phyloP scores from a whole-genome alignment of 2,113 vertebrate species.

The Colius striatus region DNA sequence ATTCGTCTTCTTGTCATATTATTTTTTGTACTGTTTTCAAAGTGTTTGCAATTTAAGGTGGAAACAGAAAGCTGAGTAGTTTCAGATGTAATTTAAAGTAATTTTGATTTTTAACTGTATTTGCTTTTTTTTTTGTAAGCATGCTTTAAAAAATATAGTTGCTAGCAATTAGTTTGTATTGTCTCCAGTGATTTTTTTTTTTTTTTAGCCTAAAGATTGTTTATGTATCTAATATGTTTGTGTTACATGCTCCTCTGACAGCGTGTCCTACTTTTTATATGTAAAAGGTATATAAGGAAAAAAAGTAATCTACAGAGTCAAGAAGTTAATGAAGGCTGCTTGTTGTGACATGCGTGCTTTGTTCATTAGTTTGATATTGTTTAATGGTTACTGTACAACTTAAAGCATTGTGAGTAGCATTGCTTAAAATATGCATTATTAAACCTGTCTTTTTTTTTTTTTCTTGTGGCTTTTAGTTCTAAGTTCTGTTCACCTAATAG shows the following conservation, averaged over 20 bases:
- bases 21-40: neutral
- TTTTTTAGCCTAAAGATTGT: neutral
- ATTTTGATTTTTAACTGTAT: neutral
- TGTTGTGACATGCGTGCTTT: rapidly evolving
- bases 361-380: neutral
- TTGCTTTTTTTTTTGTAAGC: neutral
- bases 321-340: neutral
- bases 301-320: neutral
- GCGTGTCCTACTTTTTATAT: neutral
- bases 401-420: neutral
- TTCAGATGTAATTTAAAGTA: neutral
- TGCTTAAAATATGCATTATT: neutral
- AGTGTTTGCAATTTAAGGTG: neutral
- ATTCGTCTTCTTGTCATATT: neutral
- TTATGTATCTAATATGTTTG: neutral
- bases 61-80: neutral
- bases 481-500: neutral
- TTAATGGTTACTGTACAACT: neutral
- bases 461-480: neutral
- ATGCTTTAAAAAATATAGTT: neutral
- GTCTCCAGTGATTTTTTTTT: neutral
- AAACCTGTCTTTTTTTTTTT: neutral
- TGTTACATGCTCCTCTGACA: neutral
- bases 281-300: neutral
- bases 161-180: neutral